These are phyloP conservation scores for Notolabrus celidotus DNA, from an alignment of 2,797 vertebrate species.

Conservation along the genomic window DNA sequence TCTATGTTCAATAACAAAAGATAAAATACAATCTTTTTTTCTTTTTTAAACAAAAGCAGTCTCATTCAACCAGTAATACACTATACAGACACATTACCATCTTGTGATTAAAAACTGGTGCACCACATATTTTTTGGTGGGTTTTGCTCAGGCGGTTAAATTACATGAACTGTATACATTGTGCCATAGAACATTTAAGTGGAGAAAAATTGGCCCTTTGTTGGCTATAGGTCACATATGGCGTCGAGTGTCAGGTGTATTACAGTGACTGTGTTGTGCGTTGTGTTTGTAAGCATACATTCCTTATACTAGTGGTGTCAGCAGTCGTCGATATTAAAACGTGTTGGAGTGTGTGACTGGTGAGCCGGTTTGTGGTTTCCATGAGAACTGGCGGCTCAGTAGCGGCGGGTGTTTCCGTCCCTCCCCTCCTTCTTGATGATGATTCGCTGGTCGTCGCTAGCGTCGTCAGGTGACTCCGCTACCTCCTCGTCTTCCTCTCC, in stretches of 20 bases:
- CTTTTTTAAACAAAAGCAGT: conserved; percentile 51
- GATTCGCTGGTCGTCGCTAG: conserved; percentile 88
- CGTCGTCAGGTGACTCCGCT: conserved; percentile 90
- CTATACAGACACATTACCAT: conserved; percentile 77
- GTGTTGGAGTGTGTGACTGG: conserved; percentile 76
- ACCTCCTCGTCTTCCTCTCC: conserved; percentile 88
- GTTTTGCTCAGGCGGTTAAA: conserved; percentile 75
- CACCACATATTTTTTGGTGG: conserved; percentile 76
- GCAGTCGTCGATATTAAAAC: conserved; percentile 80
- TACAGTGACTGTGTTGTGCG: conserved; percentile 81
- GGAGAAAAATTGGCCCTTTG: conserved; percentile 73
- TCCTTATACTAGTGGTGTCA: conserved; percentile 87
- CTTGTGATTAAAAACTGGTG: conserved; percentile 76
- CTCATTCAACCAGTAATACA: conserved; percentile 74
- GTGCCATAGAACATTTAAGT: conserved; percentile 85
- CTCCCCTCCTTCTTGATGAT: conserved; percentile 89
- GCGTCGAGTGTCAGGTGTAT: conserved; percentile 69
- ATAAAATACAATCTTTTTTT: conserved; percentile 71
- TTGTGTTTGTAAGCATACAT: conserved; percentile 86
- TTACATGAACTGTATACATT: conserved; percentile 83
- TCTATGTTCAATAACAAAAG: conserved; percentile 75
- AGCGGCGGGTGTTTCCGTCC: conserved; percentile 86
- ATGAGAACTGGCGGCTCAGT: conserved; percentile 84
- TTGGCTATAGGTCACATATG: conserved; percentile 81
- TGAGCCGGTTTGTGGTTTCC: conserved; percentile 75